Evolutionary conservation across 1,140 invertebrate species (phyloP).

Genomic region (Ptiloglossa arizonensis): DNA sequence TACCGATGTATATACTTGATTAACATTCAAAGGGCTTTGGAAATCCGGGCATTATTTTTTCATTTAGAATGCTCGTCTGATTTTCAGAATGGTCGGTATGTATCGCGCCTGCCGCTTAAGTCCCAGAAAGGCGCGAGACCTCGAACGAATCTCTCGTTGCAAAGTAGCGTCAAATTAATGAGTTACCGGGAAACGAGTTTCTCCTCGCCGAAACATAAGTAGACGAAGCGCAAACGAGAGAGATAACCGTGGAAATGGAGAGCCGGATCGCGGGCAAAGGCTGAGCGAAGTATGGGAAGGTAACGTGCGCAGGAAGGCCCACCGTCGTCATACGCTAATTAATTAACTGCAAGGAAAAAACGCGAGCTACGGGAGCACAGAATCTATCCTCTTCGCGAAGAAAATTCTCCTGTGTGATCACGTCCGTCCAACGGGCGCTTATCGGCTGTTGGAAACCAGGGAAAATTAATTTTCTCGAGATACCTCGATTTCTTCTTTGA

Average conservation of each 20-base stretch:
- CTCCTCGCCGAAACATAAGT: constrained; percentile 38
- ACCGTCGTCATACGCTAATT: constrained; percentile 53
- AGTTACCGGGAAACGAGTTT: constrained; percentile 52
- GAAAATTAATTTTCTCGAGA: constrained; percentile 1
- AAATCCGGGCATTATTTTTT: too few species aligned
- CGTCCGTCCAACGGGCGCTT: background rate
- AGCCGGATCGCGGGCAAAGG: background rate
- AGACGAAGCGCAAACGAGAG: background rate
- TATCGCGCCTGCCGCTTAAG: constrained; percentile 15
- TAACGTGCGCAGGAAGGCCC: too few species aligned
- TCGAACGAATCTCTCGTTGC: constrained; percentile 36
- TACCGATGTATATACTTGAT: too few species aligned
- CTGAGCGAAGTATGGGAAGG: constrained; percentile 22
- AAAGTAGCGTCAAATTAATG: constrained; percentile 58
- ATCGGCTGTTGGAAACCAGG: background rate
- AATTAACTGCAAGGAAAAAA: constrained; percentile 49
- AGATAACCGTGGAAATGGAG: constrained; percentile 6
- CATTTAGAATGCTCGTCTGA: background rate
- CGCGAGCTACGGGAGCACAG: constrained; percentile 10
- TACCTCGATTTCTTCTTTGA: background rate
- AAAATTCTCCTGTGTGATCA: background rate
- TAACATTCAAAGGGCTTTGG: too few species aligned
- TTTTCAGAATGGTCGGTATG: background rate
- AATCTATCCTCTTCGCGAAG: constrained; percentile 31
- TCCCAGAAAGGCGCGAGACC: constrained; percentile 33